phyloP scores from a whole-genome alignment of 1,140 invertebrate species.

The Popillia japonica region DNA sequence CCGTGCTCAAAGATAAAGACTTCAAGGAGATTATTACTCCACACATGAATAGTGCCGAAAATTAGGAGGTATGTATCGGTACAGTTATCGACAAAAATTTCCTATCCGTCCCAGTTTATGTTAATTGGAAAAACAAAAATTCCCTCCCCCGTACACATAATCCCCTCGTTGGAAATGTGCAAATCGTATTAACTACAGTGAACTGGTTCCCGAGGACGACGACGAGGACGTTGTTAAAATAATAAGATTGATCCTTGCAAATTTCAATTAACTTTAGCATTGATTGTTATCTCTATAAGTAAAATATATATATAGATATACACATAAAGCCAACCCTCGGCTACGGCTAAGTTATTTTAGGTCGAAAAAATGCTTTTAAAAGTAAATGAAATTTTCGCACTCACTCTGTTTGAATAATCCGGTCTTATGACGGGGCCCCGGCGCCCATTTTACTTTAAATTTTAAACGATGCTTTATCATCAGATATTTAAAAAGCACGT shows the following conservation, averaged over 20 bases:
- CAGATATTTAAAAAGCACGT: slow-evolving; percentile 22
- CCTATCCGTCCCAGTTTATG: not conserved
- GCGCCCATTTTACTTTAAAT: not conserved
- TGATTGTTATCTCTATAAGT: slow-evolving; percentile 27
- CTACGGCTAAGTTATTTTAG: not conserved
- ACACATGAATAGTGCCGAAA: not conserved
- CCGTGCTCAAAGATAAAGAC: not conserved
- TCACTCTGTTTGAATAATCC: slow-evolving; percentile 22
- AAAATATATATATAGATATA: slow-evolving; percentile 34
- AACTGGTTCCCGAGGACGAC: too few relatives aligned
- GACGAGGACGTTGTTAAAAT: slow-evolving; percentile 16
- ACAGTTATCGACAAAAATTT: too few relatives aligned
- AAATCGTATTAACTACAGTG: slow-evolving; percentile 2
- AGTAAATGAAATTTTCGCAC: slow-evolving; percentile 21
- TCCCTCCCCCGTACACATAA: slow-evolving; percentile 9
- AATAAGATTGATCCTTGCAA: slow-evolving; percentile 31
- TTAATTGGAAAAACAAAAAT: slow-evolving; percentile 15
- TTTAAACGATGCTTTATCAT: slow-evolving; percentile 27
- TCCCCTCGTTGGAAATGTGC: not conserved
- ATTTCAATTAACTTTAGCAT: slow-evolving; percentile 33
- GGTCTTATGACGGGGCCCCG: slow-evolving; percentile 6
- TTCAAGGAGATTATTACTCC: not conserved
- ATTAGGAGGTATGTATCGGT: not conserved
- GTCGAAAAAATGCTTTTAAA: slow-evolving; percentile 24
- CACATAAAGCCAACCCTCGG: too few relatives aligned